Conservation (phyloP, 2,113 vertebrate species). For the Oreocharis arfaki region DNA sequence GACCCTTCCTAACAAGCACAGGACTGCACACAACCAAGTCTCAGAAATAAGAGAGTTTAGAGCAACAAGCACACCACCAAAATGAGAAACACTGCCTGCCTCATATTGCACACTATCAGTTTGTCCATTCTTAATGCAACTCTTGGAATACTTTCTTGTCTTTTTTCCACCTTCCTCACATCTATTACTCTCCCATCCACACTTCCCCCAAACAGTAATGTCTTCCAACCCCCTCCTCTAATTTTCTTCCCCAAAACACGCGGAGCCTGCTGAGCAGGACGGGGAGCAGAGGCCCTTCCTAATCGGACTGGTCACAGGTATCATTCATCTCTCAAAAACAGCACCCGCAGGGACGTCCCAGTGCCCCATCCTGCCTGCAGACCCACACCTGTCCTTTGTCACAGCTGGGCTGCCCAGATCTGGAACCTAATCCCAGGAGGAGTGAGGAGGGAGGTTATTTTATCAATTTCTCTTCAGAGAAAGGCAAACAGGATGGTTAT, state of each 20-base stretch:
- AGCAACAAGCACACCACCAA: neutral
- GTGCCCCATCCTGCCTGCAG: neutral
- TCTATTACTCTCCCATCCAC: neutral
- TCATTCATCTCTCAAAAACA: neutral
- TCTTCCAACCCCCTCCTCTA: neutral
- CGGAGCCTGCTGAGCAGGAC: neutral
- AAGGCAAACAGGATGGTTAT: conserved; percentile 31
- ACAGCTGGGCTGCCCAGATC: conserved; percentile 55
- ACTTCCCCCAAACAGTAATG: neutral
- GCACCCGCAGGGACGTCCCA: accelerated
- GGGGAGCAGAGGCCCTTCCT: neutral
- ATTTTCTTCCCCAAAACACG: neutral
- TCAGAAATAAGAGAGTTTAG: neutral
- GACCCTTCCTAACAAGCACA: neutral
- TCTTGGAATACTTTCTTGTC: neutral
- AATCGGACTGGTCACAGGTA: conserved; percentile 1
- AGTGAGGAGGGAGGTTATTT: conserved; percentile 21
- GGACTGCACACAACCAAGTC: neutral
- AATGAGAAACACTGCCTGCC: neutral
- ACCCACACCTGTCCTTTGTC: conserved; percentile 71
- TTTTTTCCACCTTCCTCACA: neutral
- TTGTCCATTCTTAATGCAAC: neutral
- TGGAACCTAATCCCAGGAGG: conserved; percentile 1
- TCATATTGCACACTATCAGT: neutral
- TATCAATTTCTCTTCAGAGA: conserved; percentile 59